These are phyloP conservation scores for Coelinius sp. DNA, from an alignment of 2,888 invertebrate species.

Conservation along the genomic window DNA sequence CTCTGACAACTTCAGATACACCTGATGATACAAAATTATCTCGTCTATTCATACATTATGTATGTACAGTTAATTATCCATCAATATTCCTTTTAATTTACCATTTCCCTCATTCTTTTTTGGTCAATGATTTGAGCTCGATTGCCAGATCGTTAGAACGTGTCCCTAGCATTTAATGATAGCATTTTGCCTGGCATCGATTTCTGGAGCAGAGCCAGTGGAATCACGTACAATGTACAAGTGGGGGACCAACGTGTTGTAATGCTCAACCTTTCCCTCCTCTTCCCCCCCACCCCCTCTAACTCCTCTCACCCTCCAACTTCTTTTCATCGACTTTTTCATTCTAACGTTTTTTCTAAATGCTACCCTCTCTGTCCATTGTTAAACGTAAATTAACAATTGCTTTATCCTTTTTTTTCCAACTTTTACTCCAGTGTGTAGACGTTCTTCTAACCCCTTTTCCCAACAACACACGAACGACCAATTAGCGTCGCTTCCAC, in stretches of 20 bases:
- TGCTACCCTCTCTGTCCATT: background rate
- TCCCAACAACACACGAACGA: slow-evolving; percentile 10
- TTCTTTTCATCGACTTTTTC: background rate
- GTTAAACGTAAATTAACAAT: background rate
- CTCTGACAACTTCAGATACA: background rate
- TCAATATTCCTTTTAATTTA: background rate
- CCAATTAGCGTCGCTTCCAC: slow-evolving; percentile 28
- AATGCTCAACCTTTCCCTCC: background rate
- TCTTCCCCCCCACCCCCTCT: background rate
- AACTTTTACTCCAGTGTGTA: background rate
- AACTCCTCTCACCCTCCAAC: background rate
- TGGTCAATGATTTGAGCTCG: slow-evolving; percentile 23
- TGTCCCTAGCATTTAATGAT: slow-evolving; percentile 46
- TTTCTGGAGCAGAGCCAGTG: slow-evolving; percentile 40
- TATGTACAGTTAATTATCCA: background rate
- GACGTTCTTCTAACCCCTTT: slow-evolving; percentile 6
- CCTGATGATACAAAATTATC: background rate
- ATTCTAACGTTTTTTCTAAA: background rate
- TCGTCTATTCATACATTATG: background rate
- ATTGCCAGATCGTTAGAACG: slow-evolving; percentile 48
- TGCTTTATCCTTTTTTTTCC: slow-evolving; percentile 13
- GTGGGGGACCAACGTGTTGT: background rate
- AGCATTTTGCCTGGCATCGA: slow-evolving; percentile 44
- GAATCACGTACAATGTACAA: slow-evolving; percentile 26
- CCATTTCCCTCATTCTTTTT: background rate